Conservation (phyloP, 2,888 invertebrate species). For the Drosophila basisetae region DNA sequence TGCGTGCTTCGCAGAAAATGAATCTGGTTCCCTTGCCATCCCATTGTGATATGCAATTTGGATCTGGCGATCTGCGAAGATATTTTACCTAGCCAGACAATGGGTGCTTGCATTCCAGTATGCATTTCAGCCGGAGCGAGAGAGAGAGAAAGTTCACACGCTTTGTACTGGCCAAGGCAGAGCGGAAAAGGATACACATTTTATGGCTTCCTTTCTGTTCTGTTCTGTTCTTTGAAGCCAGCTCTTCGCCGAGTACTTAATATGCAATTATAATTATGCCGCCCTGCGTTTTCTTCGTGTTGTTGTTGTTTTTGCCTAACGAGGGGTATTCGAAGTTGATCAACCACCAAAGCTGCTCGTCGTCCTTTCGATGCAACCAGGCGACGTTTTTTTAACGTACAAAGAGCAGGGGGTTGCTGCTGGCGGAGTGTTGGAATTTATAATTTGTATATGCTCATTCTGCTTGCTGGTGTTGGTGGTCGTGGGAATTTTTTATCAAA, state of each 20-base stretch:
- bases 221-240: conserved; percentile 21
- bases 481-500: conserved; percentile 70
- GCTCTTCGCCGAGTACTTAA: conserved; percentile 61
- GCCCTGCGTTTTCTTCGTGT: conserved; percentile 51
- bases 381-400: conserved; percentile 5
- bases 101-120: conserved; percentile 23
- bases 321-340: conserved; percentile 44
- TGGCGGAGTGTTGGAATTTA: conserved; percentile 66
- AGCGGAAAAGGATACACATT: conserved; percentile 65
- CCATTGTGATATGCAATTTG: background rate
- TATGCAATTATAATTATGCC: conserved; percentile 80
- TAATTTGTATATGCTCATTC: conserved; percentile 50
- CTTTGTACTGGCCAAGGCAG: conserved; percentile 35
- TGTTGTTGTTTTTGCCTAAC: conserved; percentile 3
- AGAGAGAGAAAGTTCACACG: conserved; percentile 60
- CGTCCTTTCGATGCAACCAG: conserved; percentile 37
- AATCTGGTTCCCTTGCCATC: background rate
- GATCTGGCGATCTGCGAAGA: background rate
- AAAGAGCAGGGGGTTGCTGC: conserved; percentile 51
- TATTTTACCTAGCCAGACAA: background rate
- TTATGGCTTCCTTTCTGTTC: conserved; percentile 67
- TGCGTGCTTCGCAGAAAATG: background rate
- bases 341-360: conserved; percentile 60
- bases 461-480: conserved; percentile 54
- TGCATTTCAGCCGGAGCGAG: conserved; percentile 47